Conservation (phyloP, 2,888 invertebrate species). For the Helicoverpa assulta region DNA sequence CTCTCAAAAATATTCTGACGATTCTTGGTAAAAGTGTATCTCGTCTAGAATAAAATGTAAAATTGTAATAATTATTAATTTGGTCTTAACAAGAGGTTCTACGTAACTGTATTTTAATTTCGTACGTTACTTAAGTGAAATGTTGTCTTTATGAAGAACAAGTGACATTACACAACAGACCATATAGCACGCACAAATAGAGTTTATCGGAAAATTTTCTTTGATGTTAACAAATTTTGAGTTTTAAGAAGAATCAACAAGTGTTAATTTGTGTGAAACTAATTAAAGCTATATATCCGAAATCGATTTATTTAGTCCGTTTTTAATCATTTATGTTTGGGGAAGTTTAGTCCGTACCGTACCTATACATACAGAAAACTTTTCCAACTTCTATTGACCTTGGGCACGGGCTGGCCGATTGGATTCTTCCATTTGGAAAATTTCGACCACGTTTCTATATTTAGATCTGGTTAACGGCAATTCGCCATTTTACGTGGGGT, state of each 20-base stretch:
- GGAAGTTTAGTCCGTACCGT: too few species aligned
- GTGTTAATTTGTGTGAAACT: background rate
- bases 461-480: too few species aligned
- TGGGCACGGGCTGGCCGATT: too few species aligned
- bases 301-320: too few species aligned
- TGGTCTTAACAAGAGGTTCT: conserved; percentile 20
- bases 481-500: background rate
- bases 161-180: background rate
- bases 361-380: too few species aligned
- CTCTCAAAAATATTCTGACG: conserved; percentile 27
- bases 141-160: background rate
- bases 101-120: conserved; percentile 8
- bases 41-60: conserved; percentile 29
- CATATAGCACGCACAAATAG: background rate
- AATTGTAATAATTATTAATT: conserved; percentile 38
- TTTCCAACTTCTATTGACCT: too few species aligned
- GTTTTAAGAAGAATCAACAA: background rate
- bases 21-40: conserved; percentile 14
- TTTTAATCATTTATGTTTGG: too few species aligned
- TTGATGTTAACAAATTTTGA: background rate
- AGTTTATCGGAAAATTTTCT: background rate
- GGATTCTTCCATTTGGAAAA: too few species aligned
- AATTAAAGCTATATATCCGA: too few species aligned
- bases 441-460: too few species aligned
- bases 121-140: background rate